Base-by-base conservation (phyloP, 2,113 vertebrate species). In the Xiphias gladius region DNA sequence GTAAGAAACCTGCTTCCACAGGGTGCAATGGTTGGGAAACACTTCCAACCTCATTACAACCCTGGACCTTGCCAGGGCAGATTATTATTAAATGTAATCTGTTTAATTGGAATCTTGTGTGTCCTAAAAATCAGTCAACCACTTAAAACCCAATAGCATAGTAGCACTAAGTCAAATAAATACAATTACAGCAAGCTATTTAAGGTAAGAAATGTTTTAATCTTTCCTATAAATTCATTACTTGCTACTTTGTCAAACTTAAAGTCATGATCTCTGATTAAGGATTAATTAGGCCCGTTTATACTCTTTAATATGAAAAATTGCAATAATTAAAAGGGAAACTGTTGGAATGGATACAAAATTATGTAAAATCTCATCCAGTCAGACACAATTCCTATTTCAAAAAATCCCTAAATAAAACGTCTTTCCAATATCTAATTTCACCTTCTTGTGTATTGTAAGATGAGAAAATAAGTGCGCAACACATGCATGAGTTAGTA, bases 61-160 rank as follows among this genome's bases (percentile, higher is more conserved):
- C 64, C 32, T 50, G 67, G 77, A 28, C 54, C 35, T 43, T 78
- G 67, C 76, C 70, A 86, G 58, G 59, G 73, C 61, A 73, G 74
- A 82, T 93, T 90, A 82, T 93, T 90, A 82, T 90, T 39, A 80
- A 71, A 86, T 79, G 28, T 65, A 80, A 88, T 90, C 84, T 50
- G 59, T 73, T 87, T 81, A 77, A n/a, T n/a, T n/a, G 58, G 50
- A 81, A 67, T 43, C 12, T 20, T 54, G 28, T 61, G 5, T n/a
- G 52, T 10, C 37, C 9, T 32, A 13, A 54, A 35, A 62, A 76
- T 26, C 28, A 43, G 43, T 70, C 13, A 4, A 63, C 26, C 13
- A 65, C 66, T 48, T 1, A 68, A 73, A 46, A 59, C 41, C 43
- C 28, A 50, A 17, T 13, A 63, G 8, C 22, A 54, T 0, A 62